Evolutionary conservation across 2,797 vertebrate species (phyloP), one percentile per base, ranked within the genome.

Genomic region (Enteromius anoplus): DNA sequence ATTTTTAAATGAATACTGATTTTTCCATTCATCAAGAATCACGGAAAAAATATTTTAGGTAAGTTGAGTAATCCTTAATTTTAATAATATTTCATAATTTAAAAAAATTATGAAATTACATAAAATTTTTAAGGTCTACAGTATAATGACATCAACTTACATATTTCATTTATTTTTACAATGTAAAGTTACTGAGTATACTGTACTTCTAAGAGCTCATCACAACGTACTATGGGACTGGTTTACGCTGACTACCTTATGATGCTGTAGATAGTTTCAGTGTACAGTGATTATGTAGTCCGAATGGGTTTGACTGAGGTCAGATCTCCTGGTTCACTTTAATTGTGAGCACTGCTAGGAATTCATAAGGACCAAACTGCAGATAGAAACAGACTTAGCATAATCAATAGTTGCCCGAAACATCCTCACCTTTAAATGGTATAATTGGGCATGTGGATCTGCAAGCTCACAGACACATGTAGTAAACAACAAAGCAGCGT

Each of bases 401-500:
- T 47, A 69, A 83, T 45, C 34, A 77, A 76, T 45, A 76, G 34
- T 4, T 58, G 26, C 47, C 37, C 5, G 0, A 72, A 51, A 42
- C n/a, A 58, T 68, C 51, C 14, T 77, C 26, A 70, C 5, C 49
- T 58, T 83, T 60, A 77, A 68, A 69, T 32, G 11, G 7, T 11
- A 68, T 68, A 78, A 83, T 29, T 40, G 65, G 4, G 29, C 3
- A 6, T 19, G 47, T 7, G 32, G 62, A 68, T 64, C 72, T 29
- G 49, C 32, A 55, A 70, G 47, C n/a, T 47, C 58, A 78, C 26
- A 78, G 23, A 45, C 58, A 15, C 75, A 78, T 47, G 45, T 8
- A 75, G 69, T 72, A 75, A 66, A 83, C 70, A 84, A 83, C 60
- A 85, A 66, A 80, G 65, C 26, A n/a, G 19, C 14, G 6, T 21